phyloP scores from a whole-genome alignment of 2,797 vertebrate species.

The Sebastes goodei region DNA sequence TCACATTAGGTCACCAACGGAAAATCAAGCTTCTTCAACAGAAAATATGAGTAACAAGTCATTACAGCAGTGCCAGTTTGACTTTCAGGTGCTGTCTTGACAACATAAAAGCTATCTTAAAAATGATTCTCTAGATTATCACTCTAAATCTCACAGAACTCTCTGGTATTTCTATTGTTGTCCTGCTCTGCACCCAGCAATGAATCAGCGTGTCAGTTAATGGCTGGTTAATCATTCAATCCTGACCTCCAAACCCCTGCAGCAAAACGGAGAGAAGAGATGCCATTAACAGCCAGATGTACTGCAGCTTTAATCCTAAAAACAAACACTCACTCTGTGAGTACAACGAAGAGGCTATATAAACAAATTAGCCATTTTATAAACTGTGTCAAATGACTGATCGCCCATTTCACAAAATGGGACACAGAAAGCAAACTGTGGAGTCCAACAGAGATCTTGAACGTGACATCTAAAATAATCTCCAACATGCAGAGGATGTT shows the following conservation, averaged over 20 bases:
- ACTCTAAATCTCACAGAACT: constrained; percentile 14
- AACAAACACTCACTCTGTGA: constrained; percentile 35
- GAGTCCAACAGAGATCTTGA: background rate
- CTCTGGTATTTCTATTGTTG: constrained; percentile 4
- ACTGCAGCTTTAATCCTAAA: constrained; percentile 52
- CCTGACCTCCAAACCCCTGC: constrained; percentile 57
- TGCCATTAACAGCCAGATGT: constrained; percentile 42
- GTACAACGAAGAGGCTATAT: constrained; percentile 12
- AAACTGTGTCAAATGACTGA: constrained; percentile 20
- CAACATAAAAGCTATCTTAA: background rate
- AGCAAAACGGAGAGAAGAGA: constrained; percentile 53
- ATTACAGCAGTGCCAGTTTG: background rate
- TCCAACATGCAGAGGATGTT: background rate
- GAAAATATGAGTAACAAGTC: background rate
- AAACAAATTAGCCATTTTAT: constrained; percentile 52
- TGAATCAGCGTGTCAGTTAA: constrained; percentile 54
- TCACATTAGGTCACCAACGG: background rate
- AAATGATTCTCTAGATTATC: background rate
- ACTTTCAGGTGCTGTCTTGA: background rate
- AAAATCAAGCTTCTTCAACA: background rate
- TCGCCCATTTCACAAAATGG: background rate
- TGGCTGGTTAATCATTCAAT: constrained; percentile 63
- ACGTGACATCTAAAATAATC: background rate
- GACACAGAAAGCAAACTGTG: background rate
- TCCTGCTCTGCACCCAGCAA: constrained; percentile 25